Conservation (phyloP, 2,888 invertebrate genomes). For the Drosophila leonis region DNA sequence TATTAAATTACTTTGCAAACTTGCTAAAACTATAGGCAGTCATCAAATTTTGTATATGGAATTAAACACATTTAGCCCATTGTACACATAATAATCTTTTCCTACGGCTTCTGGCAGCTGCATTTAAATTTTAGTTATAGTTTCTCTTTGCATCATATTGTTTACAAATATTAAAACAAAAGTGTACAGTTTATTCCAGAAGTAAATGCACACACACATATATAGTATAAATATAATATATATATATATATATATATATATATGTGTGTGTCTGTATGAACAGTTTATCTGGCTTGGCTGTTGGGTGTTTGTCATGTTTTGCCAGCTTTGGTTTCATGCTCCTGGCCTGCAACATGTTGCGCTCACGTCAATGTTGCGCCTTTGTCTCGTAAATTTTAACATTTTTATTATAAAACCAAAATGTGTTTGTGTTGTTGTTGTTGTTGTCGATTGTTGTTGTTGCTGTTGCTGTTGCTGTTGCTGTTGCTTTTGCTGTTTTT, state of each 20-base stretch:
- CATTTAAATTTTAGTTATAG: conserved; percentile 52
- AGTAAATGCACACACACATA: conserved; percentile 35
- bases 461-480: conserved; percentile 14
- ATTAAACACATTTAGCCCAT: conserved; percentile 25
- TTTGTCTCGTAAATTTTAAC: conserved; percentile 77
- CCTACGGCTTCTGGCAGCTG: conserved; percentile 59
- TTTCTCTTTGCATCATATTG: conserved; percentile 51
- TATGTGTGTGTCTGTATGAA: neutral
- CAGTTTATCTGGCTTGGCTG: conserved; percentile 7
- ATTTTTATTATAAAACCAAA: conserved; percentile 69
- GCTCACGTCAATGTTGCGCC: conserved; percentile 70
- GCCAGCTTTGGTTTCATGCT: conserved; percentile 20
- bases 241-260: neutral
- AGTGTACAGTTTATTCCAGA: conserved; percentile 57
- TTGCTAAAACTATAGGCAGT: neutral
- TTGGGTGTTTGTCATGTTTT: conserved; percentile 35
- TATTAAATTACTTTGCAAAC: neutral
- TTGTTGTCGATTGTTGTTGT: conserved; percentile 14
- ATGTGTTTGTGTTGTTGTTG: conserved; percentile 16
- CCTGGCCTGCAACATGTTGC: conserved; percentile 64
- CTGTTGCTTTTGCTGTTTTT: conserved; percentile 9
- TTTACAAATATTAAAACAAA: conserved; percentile 73
- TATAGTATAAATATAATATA: neutral
- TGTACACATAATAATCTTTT: conserved; percentile 32
- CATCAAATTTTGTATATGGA: neutral